A percentile compares a stretch with the other conserved stretches of the same genome.
Conservation (phyloP, 2,888 invertebrate species). For the Uloborus plumipes region DNA sequence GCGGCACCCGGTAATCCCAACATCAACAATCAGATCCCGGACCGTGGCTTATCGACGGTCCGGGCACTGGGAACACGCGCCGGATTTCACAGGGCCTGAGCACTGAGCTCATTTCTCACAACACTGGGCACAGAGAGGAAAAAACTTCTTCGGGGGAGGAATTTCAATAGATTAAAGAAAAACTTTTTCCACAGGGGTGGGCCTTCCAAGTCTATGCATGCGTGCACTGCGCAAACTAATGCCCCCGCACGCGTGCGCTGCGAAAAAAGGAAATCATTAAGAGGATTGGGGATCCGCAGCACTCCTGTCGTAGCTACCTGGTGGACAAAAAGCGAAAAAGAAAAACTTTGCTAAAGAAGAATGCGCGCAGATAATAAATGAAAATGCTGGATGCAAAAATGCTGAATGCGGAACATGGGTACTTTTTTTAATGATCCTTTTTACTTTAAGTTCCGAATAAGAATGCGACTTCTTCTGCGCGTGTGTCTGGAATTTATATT, state of each 20-base stretch:
- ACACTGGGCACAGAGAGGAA: constrained; percentile 57
- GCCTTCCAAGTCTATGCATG: constrained; percentile 33
- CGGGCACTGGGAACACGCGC: constrained; percentile 47
- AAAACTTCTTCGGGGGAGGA: constrained; percentile 45
- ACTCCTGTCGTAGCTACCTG: background rate
- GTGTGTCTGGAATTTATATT: no score
- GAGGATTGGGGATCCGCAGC: constrained; percentile 25
- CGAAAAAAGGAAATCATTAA: constrained; percentile 51
- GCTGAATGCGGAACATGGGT: no score
- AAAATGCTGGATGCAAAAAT: no score
- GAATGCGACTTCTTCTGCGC: no score
- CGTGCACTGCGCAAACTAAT: constrained; percentile 53
- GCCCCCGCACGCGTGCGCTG: constrained; percentile 12
- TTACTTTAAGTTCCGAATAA: no score
- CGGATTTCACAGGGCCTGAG: constrained; percentile 63
- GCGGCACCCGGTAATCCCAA: constrained; percentile 62
- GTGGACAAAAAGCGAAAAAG: constrained; percentile 14
- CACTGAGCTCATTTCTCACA: constrained; percentile 66
- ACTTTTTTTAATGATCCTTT: no score
- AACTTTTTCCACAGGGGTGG: constrained; percentile 40
- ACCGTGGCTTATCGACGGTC: constrained; percentile 62
- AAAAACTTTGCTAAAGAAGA: no score
- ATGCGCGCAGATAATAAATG: no score
- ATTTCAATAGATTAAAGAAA: constrained; percentile 63
- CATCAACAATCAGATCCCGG: constrained; percentile 65